Evolutionary conservation across 37 sponge, comb jelly and placozoan species (phyloP).

Genomic region (Petrosia ficiformis): DNA sequence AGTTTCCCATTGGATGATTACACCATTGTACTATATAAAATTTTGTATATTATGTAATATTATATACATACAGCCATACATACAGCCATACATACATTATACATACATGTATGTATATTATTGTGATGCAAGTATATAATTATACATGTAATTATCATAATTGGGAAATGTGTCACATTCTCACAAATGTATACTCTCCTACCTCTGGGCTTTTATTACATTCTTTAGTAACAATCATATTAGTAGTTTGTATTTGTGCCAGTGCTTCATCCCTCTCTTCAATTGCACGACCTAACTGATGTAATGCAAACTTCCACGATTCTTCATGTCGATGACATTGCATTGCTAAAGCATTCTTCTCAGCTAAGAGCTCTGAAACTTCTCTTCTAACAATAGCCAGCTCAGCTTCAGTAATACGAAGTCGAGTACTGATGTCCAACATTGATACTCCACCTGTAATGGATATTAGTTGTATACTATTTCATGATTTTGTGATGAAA

Average conservation of each 20-base stretch:
- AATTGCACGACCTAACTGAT: constrained; percentile 21
- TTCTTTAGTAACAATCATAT: too few species aligned
- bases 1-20: too few species aligned
- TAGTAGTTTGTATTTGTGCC: neutral
- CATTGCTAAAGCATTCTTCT: constrained; percentile 35
- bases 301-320: constrained; percentile 42
- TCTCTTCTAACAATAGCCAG: constrained; percentile 58
- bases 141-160: too few species aligned
- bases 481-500: neutral
- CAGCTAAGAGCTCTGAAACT: constrained; percentile 49
- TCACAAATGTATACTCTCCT: too few species aligned
- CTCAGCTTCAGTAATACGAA: constrained; percentile 75
- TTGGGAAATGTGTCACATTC: too few species aligned
- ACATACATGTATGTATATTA: too few species aligned
- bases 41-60: too few species aligned
- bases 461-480: neutral
- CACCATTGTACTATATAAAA: too few species aligned
- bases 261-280: constrained; percentile 30
- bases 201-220: constrained; percentile 6
- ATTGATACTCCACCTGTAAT: constrained; percentile 38
- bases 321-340: constrained; percentile 11
- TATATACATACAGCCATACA: too few species aligned
- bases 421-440: constrained; percentile 54
- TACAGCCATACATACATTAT: too few species aligned
- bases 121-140: too few species aligned